Conservation (phyloP, 2,797 vertebrate genomes). For the Calcarius lapponicus region DNA sequence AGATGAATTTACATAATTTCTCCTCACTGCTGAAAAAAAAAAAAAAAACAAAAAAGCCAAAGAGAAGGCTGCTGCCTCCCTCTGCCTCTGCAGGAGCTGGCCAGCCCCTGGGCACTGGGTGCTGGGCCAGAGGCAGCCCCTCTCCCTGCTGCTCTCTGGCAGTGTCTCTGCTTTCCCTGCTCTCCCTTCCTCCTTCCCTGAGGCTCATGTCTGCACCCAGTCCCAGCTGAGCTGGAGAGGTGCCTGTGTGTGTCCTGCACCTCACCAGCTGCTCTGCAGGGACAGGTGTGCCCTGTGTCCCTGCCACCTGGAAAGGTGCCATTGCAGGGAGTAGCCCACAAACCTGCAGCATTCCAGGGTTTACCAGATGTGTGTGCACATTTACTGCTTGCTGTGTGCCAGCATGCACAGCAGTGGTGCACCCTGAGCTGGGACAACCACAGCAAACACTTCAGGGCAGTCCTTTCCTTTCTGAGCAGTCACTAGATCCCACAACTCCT, state of each 20-base stretch:
- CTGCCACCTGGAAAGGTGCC: neutral
- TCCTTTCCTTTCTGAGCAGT: neutral
- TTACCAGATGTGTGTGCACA: neutral
- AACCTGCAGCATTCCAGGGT: fast-evolving
- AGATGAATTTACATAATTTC: neutral
- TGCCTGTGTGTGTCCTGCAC: fast-evolving
- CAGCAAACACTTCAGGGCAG: neutral
- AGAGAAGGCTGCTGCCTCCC: neutral
- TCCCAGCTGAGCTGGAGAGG: neutral
- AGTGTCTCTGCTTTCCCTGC: neutral
- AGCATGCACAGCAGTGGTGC: neutral
- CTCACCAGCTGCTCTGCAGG: neutral
- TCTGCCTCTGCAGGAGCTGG: neutral
- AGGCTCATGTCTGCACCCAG: neutral
- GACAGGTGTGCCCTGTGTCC: neutral
- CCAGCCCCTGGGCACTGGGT: fast-evolving
- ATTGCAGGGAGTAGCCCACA: neutral
- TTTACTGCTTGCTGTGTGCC: neutral
- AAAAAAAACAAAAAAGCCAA: no score
- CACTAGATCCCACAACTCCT: neutral
- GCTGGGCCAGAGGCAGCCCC: neutral
- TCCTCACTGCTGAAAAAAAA: neutral
- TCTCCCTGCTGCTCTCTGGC: fast-evolving
- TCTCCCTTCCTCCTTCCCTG: neutral
- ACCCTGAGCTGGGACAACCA: neutral